These are phyloP conservation scores for Tetranychus urticae DNA, from an alignment of 1,140 invertebrate genomes.

Conservation along the genomic window DNA sequence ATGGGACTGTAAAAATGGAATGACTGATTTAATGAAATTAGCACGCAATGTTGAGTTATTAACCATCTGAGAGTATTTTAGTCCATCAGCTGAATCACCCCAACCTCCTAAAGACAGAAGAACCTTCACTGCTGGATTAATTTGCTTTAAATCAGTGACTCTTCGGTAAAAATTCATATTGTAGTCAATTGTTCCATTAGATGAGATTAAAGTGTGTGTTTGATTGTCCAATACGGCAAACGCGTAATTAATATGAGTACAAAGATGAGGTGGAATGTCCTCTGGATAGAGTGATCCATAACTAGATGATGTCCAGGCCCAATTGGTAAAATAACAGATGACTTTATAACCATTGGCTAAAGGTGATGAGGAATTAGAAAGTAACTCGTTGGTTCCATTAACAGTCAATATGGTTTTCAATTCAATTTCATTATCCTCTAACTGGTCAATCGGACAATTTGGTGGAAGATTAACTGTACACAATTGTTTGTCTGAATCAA, in stretches of 20 bases:
- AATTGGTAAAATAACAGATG: conserved; percentile 65
- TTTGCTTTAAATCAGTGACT: conserved; percentile 35
- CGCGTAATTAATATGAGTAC: conserved; percentile 82
- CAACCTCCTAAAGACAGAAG: conserved; percentile 56
- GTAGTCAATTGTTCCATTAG: conserved; percentile 59
- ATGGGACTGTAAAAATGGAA: conserved; percentile 29
- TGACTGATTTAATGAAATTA: conserved; percentile 45
- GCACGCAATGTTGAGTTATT: conserved; percentile 34
- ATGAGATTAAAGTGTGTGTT: conserved; percentile 41
- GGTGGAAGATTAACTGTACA: too few relatives aligned
- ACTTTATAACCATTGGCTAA: conserved; percentile 24
- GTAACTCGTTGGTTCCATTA: too few relatives aligned
- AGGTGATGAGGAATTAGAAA: too few relatives aligned
- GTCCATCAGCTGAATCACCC: conserved; percentile 37
- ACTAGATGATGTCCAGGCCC: conserved; percentile 55
- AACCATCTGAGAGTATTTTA: conserved; percentile 37
- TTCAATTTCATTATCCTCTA: too few relatives aligned
- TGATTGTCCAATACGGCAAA: conserved; percentile 61
- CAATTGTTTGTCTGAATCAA: too few relatives aligned
- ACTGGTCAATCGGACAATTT: too few relatives aligned
- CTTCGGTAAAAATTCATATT: conserved; percentile 49
- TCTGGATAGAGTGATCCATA: conserved; percentile 70
- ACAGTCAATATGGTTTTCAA: too few relatives aligned
- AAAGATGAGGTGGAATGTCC: conserved; percentile 75
- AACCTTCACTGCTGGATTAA: conserved; percentile 45